Conservation (phyloP, 2,797 vertebrate species). For the Amazona ochrocephala region DNA sequence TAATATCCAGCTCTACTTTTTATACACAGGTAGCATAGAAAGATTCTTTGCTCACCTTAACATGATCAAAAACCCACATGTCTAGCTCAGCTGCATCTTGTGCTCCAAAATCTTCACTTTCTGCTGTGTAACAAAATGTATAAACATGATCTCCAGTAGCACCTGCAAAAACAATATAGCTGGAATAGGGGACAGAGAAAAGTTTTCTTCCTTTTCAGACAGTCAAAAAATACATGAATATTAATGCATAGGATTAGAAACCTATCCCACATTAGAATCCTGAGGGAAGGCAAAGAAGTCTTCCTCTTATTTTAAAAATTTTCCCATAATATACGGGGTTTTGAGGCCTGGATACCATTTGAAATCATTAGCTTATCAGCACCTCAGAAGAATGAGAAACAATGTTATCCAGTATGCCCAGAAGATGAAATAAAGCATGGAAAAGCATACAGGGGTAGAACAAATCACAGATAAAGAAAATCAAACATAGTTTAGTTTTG, state of each 20-base stretch:
- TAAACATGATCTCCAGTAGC: constrained; percentile 90
- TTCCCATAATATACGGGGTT: neutral
- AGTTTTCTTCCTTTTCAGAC: neutral
- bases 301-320: neutral
- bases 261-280: neutral
- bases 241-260: neutral
- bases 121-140: constrained; percentile 85
- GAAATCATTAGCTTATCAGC: neutral
- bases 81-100: constrained; percentile 90
- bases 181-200: neutral
- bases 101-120: constrained; percentile 92
- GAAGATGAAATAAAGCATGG: neutral
- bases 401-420: neutral
- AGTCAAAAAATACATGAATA: neutral
- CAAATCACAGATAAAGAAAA: neutral
- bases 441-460: neutral
- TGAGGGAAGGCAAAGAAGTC: neutral
- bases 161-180: constrained; percentile 74
- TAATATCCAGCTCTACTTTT: neutral
- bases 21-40: neutral
- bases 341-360: neutral
- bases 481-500: neutral
- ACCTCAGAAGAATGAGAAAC: neutral
- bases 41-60: constrained; percentile 83
- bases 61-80: constrained; percentile 92